phyloP scores from a whole-genome alignment of 2,888 invertebrate species.

The Endotricha flammealis region DNA sequence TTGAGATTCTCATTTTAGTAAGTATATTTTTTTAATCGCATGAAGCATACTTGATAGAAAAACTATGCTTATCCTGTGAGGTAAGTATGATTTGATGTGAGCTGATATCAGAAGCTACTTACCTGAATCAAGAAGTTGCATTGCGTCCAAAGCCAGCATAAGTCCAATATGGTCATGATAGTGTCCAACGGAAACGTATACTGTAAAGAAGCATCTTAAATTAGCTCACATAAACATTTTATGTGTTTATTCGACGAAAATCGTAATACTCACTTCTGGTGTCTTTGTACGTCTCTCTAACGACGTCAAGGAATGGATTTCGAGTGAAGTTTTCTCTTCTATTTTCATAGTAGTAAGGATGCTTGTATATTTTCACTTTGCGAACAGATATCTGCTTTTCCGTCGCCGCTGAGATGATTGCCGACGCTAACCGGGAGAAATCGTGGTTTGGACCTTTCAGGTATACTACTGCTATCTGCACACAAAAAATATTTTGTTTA shows the following conservation, averaged over 20 bases:
- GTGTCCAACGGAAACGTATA: conserved; percentile 93
- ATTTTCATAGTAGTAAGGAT: conserved; percentile 82
- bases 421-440: conserved; percentile 87
- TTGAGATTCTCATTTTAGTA: too few species aligned
- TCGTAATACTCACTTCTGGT: conserved; percentile 87
- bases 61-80: too few species aligned
- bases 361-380: conserved; percentile 62
- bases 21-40: too few species aligned
- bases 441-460: conserved; percentile 86
- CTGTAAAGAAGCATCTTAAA: conserved; percentile 70
- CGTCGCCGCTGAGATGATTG: conserved; percentile 85
- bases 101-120: too few species aligned
- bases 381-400: conserved; percentile 85
- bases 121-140: conserved; percentile 89
- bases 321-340: conserved; percentile 83
- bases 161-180: conserved; percentile 94
- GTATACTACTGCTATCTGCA: conserved; percentile 89
- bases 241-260: background rate
- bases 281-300: conserved; percentile 88
- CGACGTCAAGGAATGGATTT: conserved; percentile 91
- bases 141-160: conserved; percentile 90
- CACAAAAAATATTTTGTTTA: too few species aligned
- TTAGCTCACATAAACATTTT: background rate
- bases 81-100: too few species aligned
- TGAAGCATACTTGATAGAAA: too few species aligned